phyloP scores from a whole-genome alignment of 2,113 vertebrate species.

The Zootoca vivipara region DNA sequence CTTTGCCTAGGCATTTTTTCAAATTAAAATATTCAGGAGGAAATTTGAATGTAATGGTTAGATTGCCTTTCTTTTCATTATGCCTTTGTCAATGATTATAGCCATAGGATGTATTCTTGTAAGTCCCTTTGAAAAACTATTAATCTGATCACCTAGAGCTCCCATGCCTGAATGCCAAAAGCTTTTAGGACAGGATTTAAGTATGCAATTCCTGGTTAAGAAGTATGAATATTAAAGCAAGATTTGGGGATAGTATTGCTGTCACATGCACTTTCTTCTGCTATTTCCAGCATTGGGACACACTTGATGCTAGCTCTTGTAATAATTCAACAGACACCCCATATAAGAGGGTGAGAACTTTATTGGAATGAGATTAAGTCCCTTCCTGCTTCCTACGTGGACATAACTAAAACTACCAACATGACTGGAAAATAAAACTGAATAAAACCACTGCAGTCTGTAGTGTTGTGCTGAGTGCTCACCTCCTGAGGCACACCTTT shows the following conservation, averaged over 20 bases:
- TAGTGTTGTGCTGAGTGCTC: not conserved
- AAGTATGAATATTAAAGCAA: conserved; percentile 45
- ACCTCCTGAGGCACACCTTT: not conserved
- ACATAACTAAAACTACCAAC: not conserved
- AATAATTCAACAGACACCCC: not conserved
- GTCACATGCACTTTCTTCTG: not conserved
- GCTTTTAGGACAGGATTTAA: conserved; percentile 5
- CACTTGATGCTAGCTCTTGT: not conserved
- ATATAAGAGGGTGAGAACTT: not conserved
- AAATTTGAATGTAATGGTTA: conserved; percentile 68
- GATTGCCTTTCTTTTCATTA: conserved; percentile 63
- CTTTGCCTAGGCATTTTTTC: conserved; percentile 61
- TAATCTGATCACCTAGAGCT: conserved; percentile 40
- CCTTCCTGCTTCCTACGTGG: not conserved
- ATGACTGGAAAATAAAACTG: not conserved
- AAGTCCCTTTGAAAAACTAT: conserved; percentile 44
- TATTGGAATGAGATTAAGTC: not conserved
- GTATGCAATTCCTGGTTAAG: conserved; percentile 55
- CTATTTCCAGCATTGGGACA: not conserved
- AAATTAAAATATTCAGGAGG: conserved; percentile 73
- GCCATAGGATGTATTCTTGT: conserved; percentile 45
- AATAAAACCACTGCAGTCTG: not conserved
- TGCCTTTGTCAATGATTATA: conserved; percentile 45
- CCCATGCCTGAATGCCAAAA: not conserved
- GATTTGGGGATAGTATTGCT: conserved; percentile 38